phyloP scores from a whole-genome alignment of 2,113 vertebrate genomes.

The Paradoxurus hermaphroditus region DNA sequence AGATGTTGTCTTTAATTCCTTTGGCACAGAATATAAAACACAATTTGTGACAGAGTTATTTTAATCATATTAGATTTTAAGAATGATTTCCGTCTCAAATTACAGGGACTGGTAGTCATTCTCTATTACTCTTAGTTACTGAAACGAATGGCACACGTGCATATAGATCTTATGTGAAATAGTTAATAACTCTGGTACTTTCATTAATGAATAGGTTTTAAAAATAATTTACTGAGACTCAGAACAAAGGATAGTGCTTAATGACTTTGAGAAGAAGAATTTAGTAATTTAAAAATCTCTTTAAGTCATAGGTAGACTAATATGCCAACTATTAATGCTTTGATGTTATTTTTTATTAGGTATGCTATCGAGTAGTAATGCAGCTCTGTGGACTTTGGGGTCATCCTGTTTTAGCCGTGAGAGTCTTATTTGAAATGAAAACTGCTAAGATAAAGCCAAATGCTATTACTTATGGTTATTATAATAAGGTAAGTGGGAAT shows the following conservation, averaged over 20 bases:
- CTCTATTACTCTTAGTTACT: conserved; percentile 9
- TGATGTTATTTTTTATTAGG: conserved; percentile 81
- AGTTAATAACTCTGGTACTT: conserved; percentile 36
- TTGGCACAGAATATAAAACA: background rate
- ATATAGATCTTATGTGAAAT: background rate
- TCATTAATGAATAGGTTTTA: background rate
- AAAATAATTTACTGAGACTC: background rate
- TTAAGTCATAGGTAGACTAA: background rate
- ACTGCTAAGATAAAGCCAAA: conserved; percentile 95
- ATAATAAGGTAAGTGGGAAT: conserved; percentile 93
- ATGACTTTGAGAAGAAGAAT: background rate
- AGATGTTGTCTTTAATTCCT: background rate
- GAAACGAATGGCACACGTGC: background rate
- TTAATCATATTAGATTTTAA: conserved; percentile 24
- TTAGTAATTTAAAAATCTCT: background rate
- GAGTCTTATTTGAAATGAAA: conserved; percentile 97
- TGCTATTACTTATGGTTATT: conserved; percentile 98
- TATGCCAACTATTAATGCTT: background rate
- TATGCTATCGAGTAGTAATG: conserved; percentile 98
- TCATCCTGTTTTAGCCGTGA: conserved; percentile 95
- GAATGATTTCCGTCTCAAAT: conserved; percentile 34
- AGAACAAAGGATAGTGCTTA: conserved; percentile 11
- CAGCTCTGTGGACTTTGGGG: conserved; percentile 96
- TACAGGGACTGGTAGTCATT: background rate
- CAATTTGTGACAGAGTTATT: background rate